Conservation (phyloP, 1,140 invertebrate species). For the Chionoecetes opilio region DNA sequence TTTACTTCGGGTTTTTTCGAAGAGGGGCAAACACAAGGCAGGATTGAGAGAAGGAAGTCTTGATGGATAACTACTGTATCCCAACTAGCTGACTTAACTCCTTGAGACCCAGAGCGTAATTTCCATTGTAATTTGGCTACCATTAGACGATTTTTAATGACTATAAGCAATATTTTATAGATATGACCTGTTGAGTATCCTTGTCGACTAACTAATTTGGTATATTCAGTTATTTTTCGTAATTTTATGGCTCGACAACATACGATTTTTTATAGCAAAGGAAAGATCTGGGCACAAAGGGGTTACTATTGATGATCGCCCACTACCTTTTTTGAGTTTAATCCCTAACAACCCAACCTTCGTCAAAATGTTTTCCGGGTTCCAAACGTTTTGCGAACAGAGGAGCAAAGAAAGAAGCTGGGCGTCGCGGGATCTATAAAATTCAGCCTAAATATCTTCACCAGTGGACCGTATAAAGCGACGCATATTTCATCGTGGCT, state of each 20-base stretch:
- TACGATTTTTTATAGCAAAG: too few relatives aligned
- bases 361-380: slow-evolving; percentile 8
- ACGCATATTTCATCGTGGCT: slow-evolving; percentile 8
- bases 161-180: too few relatives aligned
- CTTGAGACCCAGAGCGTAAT: too few relatives aligned
- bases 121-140: too few relatives aligned
- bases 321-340: too few relatives aligned
- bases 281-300: too few relatives aligned
- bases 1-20: too few relatives aligned
- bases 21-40: not conserved
- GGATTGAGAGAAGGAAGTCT: not conserved
- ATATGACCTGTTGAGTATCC: too few relatives aligned
- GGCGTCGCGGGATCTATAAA: not conserved
- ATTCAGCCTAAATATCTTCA: not conserved
- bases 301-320: not conserved
- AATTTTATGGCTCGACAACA: too few relatives aligned
- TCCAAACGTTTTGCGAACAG: not conserved
- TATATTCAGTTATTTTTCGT: too few relatives aligned
- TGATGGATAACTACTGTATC: not conserved
- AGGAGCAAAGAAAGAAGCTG: not conserved
- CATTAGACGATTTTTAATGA: too few relatives aligned
- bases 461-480: not conserved
- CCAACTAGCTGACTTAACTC: not conserved
- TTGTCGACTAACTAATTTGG: too few relatives aligned
- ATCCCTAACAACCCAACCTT: not conserved